phyloP scores from a whole-genome alignment of 2,888 invertebrate species.

The Oscheius onirici region DNA sequence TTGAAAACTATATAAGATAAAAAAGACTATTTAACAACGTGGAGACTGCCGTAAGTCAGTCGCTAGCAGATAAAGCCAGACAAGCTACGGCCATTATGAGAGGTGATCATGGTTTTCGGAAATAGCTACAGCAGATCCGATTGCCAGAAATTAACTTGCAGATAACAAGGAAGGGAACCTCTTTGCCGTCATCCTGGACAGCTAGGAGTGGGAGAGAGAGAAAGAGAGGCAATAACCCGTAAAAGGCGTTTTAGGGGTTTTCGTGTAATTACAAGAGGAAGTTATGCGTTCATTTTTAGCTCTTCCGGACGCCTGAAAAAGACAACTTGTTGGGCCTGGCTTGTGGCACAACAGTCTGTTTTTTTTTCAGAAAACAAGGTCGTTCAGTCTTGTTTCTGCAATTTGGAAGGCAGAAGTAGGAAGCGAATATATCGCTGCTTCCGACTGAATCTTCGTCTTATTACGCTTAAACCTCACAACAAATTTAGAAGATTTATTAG shows the following conservation, averaged over 20 bases:
- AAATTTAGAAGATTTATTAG: conserved; percentile 19
- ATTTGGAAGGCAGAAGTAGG: neutral
- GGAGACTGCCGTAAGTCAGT: too few relatives aligned
- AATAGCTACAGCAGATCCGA: conserved; percentile 17
- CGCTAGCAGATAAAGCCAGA: too few relatives aligned
- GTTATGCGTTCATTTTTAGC: conserved; percentile 3
- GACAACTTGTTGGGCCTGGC: neutral
- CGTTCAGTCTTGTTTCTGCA: too few relatives aligned
- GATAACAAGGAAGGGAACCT: too few relatives aligned
- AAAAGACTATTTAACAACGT: too few relatives aligned
- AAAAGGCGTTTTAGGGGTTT: neutral
- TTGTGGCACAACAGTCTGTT: too few relatives aligned
- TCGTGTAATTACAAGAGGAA: conserved; percentile 8
- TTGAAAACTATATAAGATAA: too few relatives aligned
- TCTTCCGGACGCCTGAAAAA: neutral
- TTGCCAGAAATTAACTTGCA: neutral
- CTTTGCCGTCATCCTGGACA: too few relatives aligned
- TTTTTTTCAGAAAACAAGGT: too few relatives aligned
- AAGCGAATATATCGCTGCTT: too few relatives aligned
- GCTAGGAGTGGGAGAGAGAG: too few relatives aligned
- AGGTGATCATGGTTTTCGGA: conserved; percentile 5
- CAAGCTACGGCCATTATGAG: neutral
- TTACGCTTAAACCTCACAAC: neutral
- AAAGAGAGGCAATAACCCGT: conserved; percentile 2
- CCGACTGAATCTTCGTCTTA: neutral